Evolutionary conservation across 2,888 invertebrate genomes (phyloP).

Genomic region (Empis stercorea): DNA sequence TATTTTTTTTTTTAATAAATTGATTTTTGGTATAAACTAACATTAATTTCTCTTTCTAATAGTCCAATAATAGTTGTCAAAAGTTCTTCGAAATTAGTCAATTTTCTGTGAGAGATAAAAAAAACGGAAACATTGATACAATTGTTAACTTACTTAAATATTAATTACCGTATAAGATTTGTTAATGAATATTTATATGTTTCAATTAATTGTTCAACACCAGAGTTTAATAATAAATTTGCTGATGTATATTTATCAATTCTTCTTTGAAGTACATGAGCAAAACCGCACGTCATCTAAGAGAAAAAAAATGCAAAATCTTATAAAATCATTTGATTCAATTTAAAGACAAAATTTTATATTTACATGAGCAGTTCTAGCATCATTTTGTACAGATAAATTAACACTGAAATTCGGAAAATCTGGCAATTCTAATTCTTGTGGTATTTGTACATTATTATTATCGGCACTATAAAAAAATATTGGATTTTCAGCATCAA

Average conservation of each 20-base stretch:
- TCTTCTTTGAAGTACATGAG: constrained; percentile 58
- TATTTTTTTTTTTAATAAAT: too few species aligned
- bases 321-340: too few species aligned
- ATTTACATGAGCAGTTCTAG: neutral
- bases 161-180: constrained; percentile 32
- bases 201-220: constrained; percentile 51
- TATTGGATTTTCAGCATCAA: constrained; percentile 55
- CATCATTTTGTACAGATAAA: neutral
- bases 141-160: neutral
- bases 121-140: too few species aligned
- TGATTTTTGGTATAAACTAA: too few species aligned
- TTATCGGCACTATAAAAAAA: constrained; percentile 64
- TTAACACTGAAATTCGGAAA: neutral
- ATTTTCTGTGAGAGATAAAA: too few species aligned
- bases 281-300: constrained; percentile 62
- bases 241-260: constrained; percentile 42
- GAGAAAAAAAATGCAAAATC: neutral
- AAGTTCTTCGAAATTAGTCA: too few species aligned
- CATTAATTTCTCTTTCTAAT: too few species aligned
- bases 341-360: too few species aligned
- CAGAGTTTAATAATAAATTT: constrained; percentile 49
- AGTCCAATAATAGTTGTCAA: too few species aligned
- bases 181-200: constrained; percentile 45
- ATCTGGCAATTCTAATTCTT: constrained; percentile 46
- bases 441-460: constrained; percentile 51